phyloP scores from a whole-genome alignment of 2,113 vertebrate genomes.

The Corythoichthys haematopterus region DNA sequence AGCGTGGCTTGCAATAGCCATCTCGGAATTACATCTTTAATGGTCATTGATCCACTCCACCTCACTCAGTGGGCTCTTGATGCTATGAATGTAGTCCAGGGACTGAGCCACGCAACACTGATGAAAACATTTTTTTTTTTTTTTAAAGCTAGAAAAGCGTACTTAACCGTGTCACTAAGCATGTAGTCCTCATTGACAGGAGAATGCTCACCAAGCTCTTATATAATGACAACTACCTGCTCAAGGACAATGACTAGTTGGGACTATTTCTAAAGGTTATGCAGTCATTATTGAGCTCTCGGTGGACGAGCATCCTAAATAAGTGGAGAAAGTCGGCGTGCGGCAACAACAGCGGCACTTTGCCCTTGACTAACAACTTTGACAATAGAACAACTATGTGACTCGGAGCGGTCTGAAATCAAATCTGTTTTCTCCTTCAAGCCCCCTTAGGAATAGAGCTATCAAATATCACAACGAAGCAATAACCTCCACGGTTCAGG shows the following conservation, averaged over 20 bases:
- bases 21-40: constrained; percentile 68
- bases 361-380: constrained; percentile 60
- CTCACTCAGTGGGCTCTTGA: constrained; percentile 31
- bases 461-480: constrained; percentile 57
- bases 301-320: constrained; percentile 11
- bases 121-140: constrained; percentile 30
- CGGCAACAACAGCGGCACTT: constrained; percentile 9
- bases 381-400: constrained; percentile 45
- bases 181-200: constrained; percentile 17
- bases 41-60: constrained; percentile 58
- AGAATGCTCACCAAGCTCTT: constrained; percentile 20
- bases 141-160: constrained; percentile 3
- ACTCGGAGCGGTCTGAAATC: constrained; percentile 41
- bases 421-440: constrained; percentile 32
- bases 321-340: constrained; percentile 21
- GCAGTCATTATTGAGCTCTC: constrained; percentile 25
- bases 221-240: constrained; percentile 38
- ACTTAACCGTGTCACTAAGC: constrained; percentile 21
- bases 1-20: constrained; percentile 55
- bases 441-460: constrained; percentile 46
- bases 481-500: constrained; percentile 65
- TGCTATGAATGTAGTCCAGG: constrained; percentile 46
- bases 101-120: constrained; percentile 30
- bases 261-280: constrained; percentile 32
- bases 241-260: constrained; percentile 46